Conservation (phyloP, 2,888 invertebrate species). For the Temnothorax rugatulus region DNA sequence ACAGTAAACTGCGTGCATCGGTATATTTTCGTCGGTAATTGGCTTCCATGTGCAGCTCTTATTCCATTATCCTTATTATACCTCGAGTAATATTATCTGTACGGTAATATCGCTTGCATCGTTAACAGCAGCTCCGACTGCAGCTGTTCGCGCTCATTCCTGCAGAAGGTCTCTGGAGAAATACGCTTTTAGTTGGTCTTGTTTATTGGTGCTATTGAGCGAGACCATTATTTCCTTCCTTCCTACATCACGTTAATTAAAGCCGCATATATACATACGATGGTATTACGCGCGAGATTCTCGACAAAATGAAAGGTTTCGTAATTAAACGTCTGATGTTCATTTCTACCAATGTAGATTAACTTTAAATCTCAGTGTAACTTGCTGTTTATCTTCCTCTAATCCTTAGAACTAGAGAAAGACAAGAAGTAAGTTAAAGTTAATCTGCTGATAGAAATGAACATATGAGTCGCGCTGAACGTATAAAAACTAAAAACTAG, state of each 20-base stretch:
- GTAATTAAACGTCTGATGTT: background rate
- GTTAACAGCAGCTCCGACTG: conserved; percentile 4
- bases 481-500: no score
- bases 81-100: conserved; percentile 9
- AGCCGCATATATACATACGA: background rate
- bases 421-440: no score
- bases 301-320: background rate
- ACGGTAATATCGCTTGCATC: conserved; percentile 11
- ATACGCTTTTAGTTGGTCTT: conserved; percentile 27
- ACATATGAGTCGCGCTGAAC: background rate
- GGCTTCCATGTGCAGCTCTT: background rate
- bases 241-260: conserved; percentile 15
- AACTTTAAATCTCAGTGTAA: no score
- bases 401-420: no score
- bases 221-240: background rate
- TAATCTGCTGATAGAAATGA: no score
- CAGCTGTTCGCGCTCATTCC: conserved; percentile 25
- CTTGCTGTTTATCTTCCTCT: no score
- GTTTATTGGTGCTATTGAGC: conserved; percentile 9
- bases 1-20: background rate
- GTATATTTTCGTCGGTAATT: background rate
- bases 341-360: no score
- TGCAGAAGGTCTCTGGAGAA: conserved; percentile 26
- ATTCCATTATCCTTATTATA: conserved; percentile 37
- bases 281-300: conserved; percentile 1